Evolutionary conservation across 2,797 vertebrate genomes (phyloP), one percentile per base, ranked within the genome.

Genomic region (Momotus momota): DNA sequence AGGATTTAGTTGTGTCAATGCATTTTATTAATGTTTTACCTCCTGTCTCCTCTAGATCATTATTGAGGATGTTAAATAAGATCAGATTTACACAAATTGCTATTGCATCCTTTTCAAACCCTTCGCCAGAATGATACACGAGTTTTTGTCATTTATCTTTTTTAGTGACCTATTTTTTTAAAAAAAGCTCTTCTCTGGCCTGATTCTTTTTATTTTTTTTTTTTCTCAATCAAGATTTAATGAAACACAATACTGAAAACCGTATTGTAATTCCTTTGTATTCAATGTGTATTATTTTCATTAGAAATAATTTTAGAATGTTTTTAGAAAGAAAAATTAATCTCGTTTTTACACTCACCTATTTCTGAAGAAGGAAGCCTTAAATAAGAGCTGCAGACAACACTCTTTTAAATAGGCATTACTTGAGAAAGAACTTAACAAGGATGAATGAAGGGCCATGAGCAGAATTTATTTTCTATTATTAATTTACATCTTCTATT

Each of bases 371-470:
- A 72, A 70, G 29, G 23, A 83, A 81, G 1, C 2, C 14, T 74
- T 60, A 70, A 62, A 77, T 58, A 82, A 66, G 11, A 7, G 0
- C 0, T 12, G 2, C 2, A 8, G 4, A 45, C 7, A 35, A 0
- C 16, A n/a, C 1, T 5, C 5, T 79, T 84, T 78, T 48, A 86
- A 77, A 66, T 6, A 52, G 8, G 2, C 17, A 71, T 46, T 74
- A 22, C 1, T 57, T 74, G 14, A 71, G 49, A 92, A 92, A 86
- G 19, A n/a, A 4, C 4, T 88, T 57, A 67, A 38, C 31, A 81
- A 55, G 22, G 6, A 61, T 64, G 38, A 90, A 90, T 83, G 81
- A 38, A 64, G 62, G 22, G 58, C 57, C 10, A 40, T 8, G 8
- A 66, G 51, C 7, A 65, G 27, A 72, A 26, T 67, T 67, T 25